These are phyloP conservation scores for Capra hircus DNA, from an alignment of 2,113 vertebrate genomes.

Conservation along the genomic window DNA sequence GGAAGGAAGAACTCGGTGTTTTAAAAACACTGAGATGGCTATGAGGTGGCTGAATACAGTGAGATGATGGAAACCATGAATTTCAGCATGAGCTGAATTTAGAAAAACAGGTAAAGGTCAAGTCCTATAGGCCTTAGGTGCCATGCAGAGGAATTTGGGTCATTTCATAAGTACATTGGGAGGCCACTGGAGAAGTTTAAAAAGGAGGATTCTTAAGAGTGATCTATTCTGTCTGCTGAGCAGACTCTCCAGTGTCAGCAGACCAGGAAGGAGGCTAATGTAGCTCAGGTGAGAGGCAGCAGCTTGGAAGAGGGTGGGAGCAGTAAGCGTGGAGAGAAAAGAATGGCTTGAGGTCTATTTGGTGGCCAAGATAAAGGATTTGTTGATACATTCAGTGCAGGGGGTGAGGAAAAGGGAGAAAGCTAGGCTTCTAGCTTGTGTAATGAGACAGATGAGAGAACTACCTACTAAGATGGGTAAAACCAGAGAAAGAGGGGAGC, in stretches of 20 bases:
- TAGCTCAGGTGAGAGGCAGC: not conserved
- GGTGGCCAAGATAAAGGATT: not conserved
- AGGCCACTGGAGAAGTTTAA: not conserved
- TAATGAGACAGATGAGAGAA: not conserved
- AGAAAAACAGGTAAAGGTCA: not conserved
- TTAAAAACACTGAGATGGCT: not conserved
- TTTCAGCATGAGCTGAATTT: not conserved
- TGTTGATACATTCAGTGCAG: not conserved
- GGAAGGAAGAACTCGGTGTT: not conserved
- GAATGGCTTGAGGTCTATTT: not conserved
- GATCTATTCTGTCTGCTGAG: not conserved
- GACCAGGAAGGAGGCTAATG: not conserved
- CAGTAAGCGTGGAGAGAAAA: not conserved
- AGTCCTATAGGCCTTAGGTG: not conserved
- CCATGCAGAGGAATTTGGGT: not conserved
- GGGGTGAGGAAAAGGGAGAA: not conserved
- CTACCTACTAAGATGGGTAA: not conserved
- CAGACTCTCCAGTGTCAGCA: not conserved
- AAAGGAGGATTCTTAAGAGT: not conserved
- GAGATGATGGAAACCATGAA: not conserved
- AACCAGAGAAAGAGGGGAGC: not conserved
- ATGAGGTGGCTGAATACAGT: not conserved
- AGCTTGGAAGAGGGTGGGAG: not conserved
- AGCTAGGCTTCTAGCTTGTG: not conserved
- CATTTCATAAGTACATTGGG: not conserved